These are phyloP conservation scores for Channa striata DNA, from an alignment of 2,797 vertebrate species.

Conservation along the genomic window DNA sequence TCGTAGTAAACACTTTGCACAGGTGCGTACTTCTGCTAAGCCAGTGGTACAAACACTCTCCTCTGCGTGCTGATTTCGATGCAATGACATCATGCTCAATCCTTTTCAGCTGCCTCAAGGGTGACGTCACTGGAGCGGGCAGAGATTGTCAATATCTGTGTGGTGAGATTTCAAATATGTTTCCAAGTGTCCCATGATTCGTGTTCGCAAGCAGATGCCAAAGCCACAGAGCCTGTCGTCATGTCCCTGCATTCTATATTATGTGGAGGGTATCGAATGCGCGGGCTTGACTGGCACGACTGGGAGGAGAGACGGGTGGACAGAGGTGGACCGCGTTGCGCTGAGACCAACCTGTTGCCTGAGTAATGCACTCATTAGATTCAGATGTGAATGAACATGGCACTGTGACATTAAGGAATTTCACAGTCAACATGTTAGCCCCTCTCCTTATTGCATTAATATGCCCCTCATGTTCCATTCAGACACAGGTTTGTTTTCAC, in stretches of 20 bases:
- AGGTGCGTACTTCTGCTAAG: slow-evolving; percentile 44
- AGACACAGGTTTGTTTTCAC: slow-evolving; percentile 63
- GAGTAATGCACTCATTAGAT: slow-evolving; percentile 72
- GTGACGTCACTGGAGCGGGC: slow-evolving; percentile 73
- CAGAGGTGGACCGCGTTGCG: slow-evolving; percentile 52
- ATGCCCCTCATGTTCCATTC: slow-evolving; percentile 80
- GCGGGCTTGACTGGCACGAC: slow-evolving; percentile 26
- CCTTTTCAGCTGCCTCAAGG: slow-evolving; percentile 64
- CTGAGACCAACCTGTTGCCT: slow-evolving; percentile 79
- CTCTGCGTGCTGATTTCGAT: slow-evolving; percentile 69
- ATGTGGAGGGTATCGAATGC: slow-evolving; percentile 29
- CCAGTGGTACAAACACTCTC: slow-evolving; percentile 50
- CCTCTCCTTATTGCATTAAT: slow-evolving; percentile 75
- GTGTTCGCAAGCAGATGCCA: neutral
- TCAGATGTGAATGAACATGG: slow-evolving; percentile 72
- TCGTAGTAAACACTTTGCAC: slow-evolving; percentile 54
- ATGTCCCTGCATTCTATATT: slow-evolving; percentile 28
- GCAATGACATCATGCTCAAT: slow-evolving; percentile 81
- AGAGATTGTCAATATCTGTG: slow-evolving; percentile 48
- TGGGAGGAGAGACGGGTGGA: slow-evolving; percentile 35
- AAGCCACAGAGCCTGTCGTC: slow-evolving; percentile 8
- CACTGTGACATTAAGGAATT: slow-evolving; percentile 77
- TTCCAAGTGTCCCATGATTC: slow-evolving; percentile 3
- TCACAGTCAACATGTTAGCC: slow-evolving; percentile 68
- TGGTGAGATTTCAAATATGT: slow-evolving; percentile 11